These are phyloP conservation scores for Gymnoscopelus braueri DNA, from an alignment of 2,797 vertebrate species.

Conservation along the genomic window DNA sequence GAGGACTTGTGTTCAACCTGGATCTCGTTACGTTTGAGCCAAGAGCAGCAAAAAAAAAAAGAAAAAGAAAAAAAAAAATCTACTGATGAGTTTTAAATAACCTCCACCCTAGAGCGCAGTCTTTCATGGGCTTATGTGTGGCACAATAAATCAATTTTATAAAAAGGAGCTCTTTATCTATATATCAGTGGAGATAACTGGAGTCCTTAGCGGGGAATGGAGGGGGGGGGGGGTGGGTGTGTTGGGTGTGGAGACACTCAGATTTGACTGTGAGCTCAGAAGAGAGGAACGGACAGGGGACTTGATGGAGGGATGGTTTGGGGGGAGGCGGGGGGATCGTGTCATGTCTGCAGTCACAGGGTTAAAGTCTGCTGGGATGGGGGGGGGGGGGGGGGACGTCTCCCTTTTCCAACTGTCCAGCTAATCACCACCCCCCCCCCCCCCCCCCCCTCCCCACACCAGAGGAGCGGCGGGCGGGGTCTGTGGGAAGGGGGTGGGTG, in stretches of 20 bases:
- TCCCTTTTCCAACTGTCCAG: conserved; percentile 35
- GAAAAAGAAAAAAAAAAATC: conserved; percentile 1
- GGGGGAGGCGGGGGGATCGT: conserved; percentile 48
- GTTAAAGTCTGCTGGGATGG: conserved; percentile 75
- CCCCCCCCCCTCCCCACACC: conserved; percentile 19
- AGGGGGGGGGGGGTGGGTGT: conserved; percentile 21
- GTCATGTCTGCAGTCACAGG: conserved; percentile 63
- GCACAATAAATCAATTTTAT: conserved; percentile 41
- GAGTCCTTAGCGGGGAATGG: conserved; percentile 54
- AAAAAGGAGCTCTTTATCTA: conserved; percentile 44
- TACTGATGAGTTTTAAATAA: conserved; percentile 30
- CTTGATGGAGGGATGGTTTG: conserved; percentile 61
- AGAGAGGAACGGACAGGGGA: conserved; percentile 63
- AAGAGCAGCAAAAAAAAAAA: conserved; percentile 9
- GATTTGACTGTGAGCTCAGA: conserved; percentile 62
- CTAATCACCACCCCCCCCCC: neutral
- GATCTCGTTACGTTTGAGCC: conserved; percentile 26
- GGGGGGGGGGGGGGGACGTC: conserved; percentile 54
- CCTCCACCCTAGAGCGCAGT: conserved; percentile 23
- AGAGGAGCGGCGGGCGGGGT: neutral
- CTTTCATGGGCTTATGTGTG: conserved; percentile 38
- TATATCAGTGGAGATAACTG: conserved; percentile 53
- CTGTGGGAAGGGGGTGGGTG: conserved; percentile 3
- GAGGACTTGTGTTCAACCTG: conserved; percentile 19
- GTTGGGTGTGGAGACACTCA: conserved; percentile 51